Percentiles rank a stretch among this genome's conserved stretches.
These are phyloP conservation scores for Nesoenas mayeri DNA, from an alignment of 2,113 vertebrate genomes.

Conservation along the genomic window DNA sequence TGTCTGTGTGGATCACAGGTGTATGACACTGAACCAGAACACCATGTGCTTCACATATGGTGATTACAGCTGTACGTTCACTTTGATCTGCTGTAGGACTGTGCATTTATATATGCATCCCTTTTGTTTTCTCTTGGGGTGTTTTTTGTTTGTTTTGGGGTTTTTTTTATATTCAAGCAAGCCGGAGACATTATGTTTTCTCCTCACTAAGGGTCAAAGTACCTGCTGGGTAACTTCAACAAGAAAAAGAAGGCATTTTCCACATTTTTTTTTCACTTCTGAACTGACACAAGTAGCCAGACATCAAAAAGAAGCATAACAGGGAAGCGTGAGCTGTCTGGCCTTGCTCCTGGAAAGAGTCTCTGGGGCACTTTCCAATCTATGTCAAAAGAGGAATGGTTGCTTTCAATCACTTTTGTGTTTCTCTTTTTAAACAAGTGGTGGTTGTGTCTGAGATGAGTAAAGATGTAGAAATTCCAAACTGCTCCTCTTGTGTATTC, in stretches of 20 bases:
- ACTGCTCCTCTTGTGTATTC: not conserved
- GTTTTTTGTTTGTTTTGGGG: not conserved
- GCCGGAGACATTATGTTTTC: not conserved
- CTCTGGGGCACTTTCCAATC: not conserved
- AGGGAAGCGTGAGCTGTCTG: not conserved
- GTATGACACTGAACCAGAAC: not conserved
- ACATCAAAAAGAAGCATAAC: not conserved
- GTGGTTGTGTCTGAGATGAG: not conserved
- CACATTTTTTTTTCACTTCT: not conserved
- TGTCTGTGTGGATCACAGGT: not conserved
- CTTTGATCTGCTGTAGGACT: constrained; percentile 10
- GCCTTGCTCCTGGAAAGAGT: not conserved
- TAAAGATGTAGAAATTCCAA: not conserved
- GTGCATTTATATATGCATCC: not conserved
- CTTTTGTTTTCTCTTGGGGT: not conserved
- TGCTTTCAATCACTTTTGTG: constrained; percentile 18
- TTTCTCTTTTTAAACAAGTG: not conserved
- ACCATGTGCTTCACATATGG: not conserved
- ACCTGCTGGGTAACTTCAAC: not conserved
- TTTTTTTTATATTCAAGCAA: not conserved
- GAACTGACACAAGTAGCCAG: not conserved
- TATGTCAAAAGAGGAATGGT: not conserved
- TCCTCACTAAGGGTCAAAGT: not conserved
- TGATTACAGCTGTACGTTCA: accelerated
- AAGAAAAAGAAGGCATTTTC: not conserved